These are phyloP conservation scores for Anguilla megastoma DNA, from an alignment of 2,797 vertebrate species.

Conservation along the genomic window DNA sequence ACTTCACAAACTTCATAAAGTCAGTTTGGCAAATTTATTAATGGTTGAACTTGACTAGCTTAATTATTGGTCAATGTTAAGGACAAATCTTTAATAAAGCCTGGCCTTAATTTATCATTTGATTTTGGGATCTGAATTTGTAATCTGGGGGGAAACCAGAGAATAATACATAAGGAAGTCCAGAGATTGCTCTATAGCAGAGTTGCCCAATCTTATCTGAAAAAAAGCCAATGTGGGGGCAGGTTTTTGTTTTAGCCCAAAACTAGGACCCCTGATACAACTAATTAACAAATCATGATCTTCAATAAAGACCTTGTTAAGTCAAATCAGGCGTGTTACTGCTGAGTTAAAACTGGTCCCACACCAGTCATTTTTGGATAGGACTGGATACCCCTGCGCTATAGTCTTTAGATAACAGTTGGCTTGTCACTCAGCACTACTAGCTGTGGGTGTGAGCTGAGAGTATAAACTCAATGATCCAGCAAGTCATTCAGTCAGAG, in stretches of 20 bases:
- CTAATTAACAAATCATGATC: too few relatives aligned
- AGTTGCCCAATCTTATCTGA: too few relatives aligned
- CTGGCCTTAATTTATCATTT: not conserved
- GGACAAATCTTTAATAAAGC: not conserved
- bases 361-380: too few relatives aligned
- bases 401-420: not conserved
- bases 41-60: not conserved
- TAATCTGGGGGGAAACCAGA: not conserved
- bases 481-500: not conserved
- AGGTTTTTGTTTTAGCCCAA: too few relatives aligned
- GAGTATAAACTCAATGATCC: not conserved
- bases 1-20: not conserved
- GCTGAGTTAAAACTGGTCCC: too few relatives aligned
- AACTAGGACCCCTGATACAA: too few relatives aligned
- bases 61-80: not conserved
- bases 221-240: too few relatives aligned
- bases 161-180: not conserved
- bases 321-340: too few relatives aligned
- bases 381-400: too few relatives aligned
- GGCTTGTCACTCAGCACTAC: not conserved
- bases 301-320: too few relatives aligned
- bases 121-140: not conserved
- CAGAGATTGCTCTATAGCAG: not conserved
- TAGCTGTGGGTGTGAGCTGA: not conserved
- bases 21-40: not conserved